Conservation (phyloP, 2,113 vertebrate genomes). For the Anoplopoma fimbria region DNA sequence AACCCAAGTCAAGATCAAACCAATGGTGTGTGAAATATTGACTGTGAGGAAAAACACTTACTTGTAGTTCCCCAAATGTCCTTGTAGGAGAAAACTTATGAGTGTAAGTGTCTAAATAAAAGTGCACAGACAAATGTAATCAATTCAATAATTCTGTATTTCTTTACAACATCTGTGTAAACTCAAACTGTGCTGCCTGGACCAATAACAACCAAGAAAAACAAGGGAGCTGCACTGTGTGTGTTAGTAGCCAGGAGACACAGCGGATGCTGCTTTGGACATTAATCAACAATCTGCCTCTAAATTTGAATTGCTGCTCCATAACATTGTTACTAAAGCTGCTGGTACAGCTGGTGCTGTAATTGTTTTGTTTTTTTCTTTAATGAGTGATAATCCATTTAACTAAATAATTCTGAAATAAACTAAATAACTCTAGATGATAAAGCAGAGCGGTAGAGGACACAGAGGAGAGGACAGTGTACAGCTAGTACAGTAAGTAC, state of each 20-base stretch:
- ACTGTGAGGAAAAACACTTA: neutral
- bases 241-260: conserved; percentile 5
- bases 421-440: neutral
- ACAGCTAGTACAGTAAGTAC: neutral
- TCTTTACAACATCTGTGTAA: neutral
- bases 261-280: conserved; percentile 30
- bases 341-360: neutral
- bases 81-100: neutral
- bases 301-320: neutral
- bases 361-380: neutral
- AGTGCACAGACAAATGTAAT: neutral
- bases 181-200: neutral
- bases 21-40: neutral
- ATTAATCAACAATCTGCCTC: conserved; percentile 22
- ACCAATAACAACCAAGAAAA: neutral
- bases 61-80: neutral
- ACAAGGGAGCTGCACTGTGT: neutral
- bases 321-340: conserved; percentile 1
- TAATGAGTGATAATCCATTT: neutral
- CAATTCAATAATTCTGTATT: neutral
- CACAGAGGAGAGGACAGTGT: neutral
- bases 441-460: neutral
- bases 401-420: neutral
- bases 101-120: neutral
- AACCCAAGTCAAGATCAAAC: neutral